A percentile compares a stretch with the other conserved stretches of the same genome.
Conservation (phyloP, 2,113 vertebrate species). For the Pongo pygmaeus region DNA sequence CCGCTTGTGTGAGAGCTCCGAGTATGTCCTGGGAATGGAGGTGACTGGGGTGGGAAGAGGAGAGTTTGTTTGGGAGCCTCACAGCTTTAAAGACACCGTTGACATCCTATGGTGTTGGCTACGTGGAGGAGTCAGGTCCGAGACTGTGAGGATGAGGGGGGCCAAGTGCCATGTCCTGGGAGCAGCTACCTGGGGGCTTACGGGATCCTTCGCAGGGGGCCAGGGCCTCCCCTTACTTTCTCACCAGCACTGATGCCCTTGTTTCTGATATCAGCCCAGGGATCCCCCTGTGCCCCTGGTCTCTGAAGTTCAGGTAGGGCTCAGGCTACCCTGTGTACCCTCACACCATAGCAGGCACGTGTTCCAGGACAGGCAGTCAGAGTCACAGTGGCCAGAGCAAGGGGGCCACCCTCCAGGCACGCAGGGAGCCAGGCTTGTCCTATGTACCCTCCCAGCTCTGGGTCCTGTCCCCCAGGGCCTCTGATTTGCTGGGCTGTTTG, state of each 20-base stretch:
- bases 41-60: neutral
- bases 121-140: neutral
- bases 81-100: neutral
- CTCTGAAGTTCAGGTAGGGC: neutral
- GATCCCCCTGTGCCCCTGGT: neutral
- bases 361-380: neutral
- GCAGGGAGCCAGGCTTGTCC: neutral
- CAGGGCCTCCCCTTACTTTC: neutral
- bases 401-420: neutral
- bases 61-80: neutral
- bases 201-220: neutral
- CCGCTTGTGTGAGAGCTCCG: no score
- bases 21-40: neutral
- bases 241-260: neutral
- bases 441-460: neutral
- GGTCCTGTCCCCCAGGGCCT: neutral
- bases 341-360: neutral
- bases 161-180: neutral
- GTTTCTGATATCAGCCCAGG: neutral
- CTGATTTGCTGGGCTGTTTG: no score
- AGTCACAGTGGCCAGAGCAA: neutral
- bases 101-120: neutral
- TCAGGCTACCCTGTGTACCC: neutral
- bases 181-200: neutral
- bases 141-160: neutral